phyloP scores from a whole-genome alignment of 2,113 vertebrate species.

The Gulo gulo region DNA sequence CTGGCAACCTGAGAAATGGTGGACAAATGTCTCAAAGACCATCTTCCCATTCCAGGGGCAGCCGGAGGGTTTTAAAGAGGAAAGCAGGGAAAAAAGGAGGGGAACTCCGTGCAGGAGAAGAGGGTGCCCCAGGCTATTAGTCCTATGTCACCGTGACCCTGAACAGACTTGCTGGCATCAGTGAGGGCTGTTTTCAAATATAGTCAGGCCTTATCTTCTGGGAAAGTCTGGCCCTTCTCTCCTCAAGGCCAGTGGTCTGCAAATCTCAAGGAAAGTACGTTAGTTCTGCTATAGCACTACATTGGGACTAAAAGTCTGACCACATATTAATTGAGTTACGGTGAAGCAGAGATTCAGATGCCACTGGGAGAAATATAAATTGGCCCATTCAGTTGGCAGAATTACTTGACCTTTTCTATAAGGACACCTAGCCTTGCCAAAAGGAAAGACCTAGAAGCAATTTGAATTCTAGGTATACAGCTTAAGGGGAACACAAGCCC shows the following conservation, averaged over 20 bases:
- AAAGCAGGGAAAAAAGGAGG: not conserved
- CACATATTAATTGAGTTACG: not conserved
- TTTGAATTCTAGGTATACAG: not conserved
- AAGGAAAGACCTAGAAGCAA: not conserved
- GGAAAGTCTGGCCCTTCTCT: not conserved
- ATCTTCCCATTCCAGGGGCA: not conserved
- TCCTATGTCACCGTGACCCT: not conserved
- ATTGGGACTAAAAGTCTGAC: not conserved
- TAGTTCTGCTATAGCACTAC: not conserved
- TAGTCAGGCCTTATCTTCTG: not conserved
- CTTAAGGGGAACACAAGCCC: not conserved
- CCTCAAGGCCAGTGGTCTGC: not conserved
- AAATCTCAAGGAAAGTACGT: not conserved
- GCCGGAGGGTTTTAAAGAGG: not conserved
- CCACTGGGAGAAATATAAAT: not conserved
- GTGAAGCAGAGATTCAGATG: not conserved
- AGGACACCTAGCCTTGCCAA: not conserved
- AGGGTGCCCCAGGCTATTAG: not conserved
- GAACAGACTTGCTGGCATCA: not conserved
- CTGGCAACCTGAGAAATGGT: not conserved
- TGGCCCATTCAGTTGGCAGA: not conserved
- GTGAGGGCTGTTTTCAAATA: not conserved
- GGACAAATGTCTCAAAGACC: not conserved
- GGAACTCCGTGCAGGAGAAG: not conserved
- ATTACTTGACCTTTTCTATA: not conserved